Percentiles rank a stretch among this genome's conserved stretches.
Conservation (phyloP, 2,888 invertebrate genomes). For the Stenurella melanura region DNA sequence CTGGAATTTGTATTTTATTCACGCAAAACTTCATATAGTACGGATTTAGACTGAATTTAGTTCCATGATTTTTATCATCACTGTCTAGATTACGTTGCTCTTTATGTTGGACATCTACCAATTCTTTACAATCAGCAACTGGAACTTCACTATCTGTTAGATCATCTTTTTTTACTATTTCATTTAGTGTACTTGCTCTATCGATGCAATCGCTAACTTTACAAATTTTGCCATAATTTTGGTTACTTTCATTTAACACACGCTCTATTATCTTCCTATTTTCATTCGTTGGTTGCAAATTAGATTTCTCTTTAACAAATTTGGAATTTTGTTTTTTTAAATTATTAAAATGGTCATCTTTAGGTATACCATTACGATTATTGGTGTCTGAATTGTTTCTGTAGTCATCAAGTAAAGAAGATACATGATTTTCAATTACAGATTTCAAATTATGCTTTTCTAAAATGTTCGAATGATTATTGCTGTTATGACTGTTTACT, state of each 20-base stretch:
- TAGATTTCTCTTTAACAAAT: background rate
- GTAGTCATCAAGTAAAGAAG: background rate
- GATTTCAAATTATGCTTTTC: background rate
- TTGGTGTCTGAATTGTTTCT: background rate
- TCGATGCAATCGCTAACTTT: slow-evolving; percentile 38
- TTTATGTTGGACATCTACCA: slow-evolving; percentile 70
- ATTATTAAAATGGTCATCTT: background rate
- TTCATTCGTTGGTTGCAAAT: background rate
- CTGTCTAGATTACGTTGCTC: slow-evolving; percentile 60
- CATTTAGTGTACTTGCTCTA: slow-evolving; percentile 29
- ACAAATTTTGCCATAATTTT: slow-evolving; percentile 17
- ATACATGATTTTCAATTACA: background rate
- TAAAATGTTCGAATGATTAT: background rate
- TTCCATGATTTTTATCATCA: slow-evolving; percentile 48
- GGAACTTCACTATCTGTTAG: background rate
- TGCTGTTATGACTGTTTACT: background rate
- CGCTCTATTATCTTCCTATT: background rate
- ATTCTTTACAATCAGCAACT: slow-evolving; percentile 65
- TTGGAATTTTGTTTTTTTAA: slow-evolving; percentile 1
- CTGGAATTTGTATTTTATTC: slow-evolving; percentile 74
- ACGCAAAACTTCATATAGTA: slow-evolving; percentile 62
- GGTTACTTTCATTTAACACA: slow-evolving; percentile 28
- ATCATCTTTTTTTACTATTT: slow-evolving; percentile 5
- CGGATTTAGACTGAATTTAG: slow-evolving; percentile 65
- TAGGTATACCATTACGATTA: background rate